These are phyloP conservation scores for Abrostola tripartita DNA, from an alignment of 2,888 invertebrate genomes.

Conservation along the genomic window DNA sequence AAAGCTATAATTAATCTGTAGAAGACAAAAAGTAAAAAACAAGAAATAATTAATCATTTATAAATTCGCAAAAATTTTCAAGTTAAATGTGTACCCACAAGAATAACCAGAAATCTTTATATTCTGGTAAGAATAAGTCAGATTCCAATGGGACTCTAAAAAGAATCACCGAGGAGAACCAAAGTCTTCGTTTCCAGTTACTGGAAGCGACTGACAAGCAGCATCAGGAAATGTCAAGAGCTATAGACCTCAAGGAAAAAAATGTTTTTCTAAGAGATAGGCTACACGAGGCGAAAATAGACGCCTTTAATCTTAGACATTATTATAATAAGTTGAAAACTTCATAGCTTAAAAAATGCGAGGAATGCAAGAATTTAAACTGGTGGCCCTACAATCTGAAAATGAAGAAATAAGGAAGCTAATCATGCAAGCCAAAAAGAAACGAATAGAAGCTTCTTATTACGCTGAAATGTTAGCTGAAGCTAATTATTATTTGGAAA, in stretches of 20 bases:
- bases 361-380: slow-evolving; percentile 42
- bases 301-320: slow-evolving; percentile 60
- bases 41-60: background rate
- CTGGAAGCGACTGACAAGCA: slow-evolving; percentile 73
- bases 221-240: slow-evolving; percentile 81
- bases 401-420: slow-evolving; percentile 66
- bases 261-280: slow-evolving; percentile 63
- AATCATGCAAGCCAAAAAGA: slow-evolving; percentile 65
- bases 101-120: slow-evolving; percentile 57
- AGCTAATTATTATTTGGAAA: slow-evolving; percentile 73
- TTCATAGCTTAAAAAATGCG: slow-evolving; percentile 41
- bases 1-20: background rate
- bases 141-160: slow-evolving; percentile 35
- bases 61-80: slow-evolving; percentile 46
- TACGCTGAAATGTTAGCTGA: slow-evolving; percentile 71
- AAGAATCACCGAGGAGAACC: slow-evolving; percentile 64
- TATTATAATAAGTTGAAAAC: slow-evolving; percentile 45
- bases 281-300: slow-evolving; percentile 63
- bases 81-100: slow-evolving; percentile 32
- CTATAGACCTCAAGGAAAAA: slow-evolving; percentile 76
- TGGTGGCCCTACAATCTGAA: slow-evolving; percentile 64
- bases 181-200: slow-evolving; percentile 61
- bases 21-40: slow-evolving; percentile 6
- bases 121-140: slow-evolving; percentile 28
- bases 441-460: slow-evolving; percentile 70